Conservation (phyloP, 1,140 invertebrate genomes). For the Bombyx mandarina region DNA sequence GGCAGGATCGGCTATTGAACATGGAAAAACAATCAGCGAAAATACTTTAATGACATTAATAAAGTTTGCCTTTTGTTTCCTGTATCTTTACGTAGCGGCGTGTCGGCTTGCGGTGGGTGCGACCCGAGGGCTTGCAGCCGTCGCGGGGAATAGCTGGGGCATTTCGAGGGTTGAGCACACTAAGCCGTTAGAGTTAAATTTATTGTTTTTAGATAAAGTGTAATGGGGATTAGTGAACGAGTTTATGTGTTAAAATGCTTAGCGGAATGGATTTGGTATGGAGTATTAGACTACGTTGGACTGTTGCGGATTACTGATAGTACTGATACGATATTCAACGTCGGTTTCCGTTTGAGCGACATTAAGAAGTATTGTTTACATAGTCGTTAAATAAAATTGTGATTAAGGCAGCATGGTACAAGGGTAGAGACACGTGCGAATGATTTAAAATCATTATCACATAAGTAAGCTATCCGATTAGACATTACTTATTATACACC, state of each 20-base stretch:
- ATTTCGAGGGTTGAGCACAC: conserved; percentile 47
- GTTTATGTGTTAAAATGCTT: conserved; percentile 2
- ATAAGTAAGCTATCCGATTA: no score
- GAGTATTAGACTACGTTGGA: background rate
- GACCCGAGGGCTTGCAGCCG: conserved; percentile 23
- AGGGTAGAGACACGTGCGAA: no score
- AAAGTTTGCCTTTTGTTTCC: conserved; percentile 59
- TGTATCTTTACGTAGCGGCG: conserved; percentile 34
- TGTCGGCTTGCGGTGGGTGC: conserved; percentile 47
- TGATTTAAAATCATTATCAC: no score
- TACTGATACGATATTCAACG: no score
- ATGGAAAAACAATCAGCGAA: conserved; percentile 67
- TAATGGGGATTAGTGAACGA: conserved; percentile 33
- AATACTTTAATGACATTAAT: conserved; percentile 59
- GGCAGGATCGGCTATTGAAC: conserved; percentile 45
- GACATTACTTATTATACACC: no score
- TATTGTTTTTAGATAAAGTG: conserved; percentile 62
- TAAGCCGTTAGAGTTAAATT: conserved; percentile 47
- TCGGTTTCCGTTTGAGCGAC: no score
- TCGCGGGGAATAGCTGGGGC: conserved; percentile 33
- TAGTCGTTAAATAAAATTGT: no score
- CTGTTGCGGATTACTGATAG: no score
- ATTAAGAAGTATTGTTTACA: no score
- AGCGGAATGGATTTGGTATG: background rate
- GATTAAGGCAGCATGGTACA: no score